Evolutionary conservation across 1,140 invertebrate genomes (phyloP), one percentile per base, ranked within the genome.

Genomic region (Pachypsylla venusta): DNA sequence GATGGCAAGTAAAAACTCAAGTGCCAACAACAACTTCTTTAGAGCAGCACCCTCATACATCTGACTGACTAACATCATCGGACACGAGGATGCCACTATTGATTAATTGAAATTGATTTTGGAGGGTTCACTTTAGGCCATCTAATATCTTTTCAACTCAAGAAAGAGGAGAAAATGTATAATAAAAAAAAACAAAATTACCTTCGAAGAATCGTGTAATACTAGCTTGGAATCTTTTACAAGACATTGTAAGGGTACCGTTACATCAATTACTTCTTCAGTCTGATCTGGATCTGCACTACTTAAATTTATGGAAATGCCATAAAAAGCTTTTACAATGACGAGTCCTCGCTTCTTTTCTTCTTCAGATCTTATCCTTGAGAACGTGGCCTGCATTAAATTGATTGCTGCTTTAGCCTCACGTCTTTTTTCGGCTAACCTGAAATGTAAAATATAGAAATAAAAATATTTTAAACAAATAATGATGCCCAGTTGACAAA

Each of bases 221-320:
- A 89, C 79, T 12, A 98, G 74, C 69, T 83, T 85, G 2, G 90
- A 90, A 69, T 96, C 87, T 68, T 87, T 91, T 20, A 97, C 88
- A 62, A 97, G 78, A 68, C 92, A 93, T 70, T 98, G 95, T 16
- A 98, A 67, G 1, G 91, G 90, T 64, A 96, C 80, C 2, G 89
- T 93, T 1, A 98, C 93, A 72, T 96, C 90, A 57, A 97, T 85
- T 10, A 89, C 77, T 66, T 89, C 84, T 60, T 74, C 61, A 5
- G 68, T 65, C 19, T 64, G 58, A 13, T 30, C 57, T 5, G 12
- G 70, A 65, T 66, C 71, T 62, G 61, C 67, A 35, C 62, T 63
- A 48, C 67, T 66, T 28, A 68, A 70, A 56, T 65, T 65, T 12
- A 64, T 66, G 24, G 63, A 63, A 13, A 75, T 67, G 42, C 88